Conservation (phyloP, 2,113 vertebrate genomes). For the Urocitellus parryii region DNA sequence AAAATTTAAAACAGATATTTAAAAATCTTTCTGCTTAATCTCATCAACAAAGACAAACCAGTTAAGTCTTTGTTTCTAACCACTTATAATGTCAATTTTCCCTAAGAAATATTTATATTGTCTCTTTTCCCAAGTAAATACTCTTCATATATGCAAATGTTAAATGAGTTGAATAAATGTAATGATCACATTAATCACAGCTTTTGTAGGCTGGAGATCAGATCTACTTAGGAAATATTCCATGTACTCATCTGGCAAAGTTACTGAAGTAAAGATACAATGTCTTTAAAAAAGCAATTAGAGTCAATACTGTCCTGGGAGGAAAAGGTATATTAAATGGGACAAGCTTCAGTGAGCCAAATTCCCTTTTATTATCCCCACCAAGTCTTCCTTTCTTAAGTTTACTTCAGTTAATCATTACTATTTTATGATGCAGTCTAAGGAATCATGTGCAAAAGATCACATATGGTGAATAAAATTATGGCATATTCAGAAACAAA, state of each 20-base stretch:
- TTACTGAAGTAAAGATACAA: not conserved
- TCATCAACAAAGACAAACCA: not conserved
- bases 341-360: slow-evolving; percentile 43
- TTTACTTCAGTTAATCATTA: not conserved
- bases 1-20: not conserved
- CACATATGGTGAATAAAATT: slow-evolving; percentile 14
- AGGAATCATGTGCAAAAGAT: slow-evolving; percentile 7
- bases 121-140: not conserved
- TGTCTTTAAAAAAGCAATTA: slow-evolving; percentile 61
- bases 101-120: not conserved
- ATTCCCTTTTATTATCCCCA: slow-evolving; percentile 21
- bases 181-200: not conserved
- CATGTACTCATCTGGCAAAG: slow-evolving; percentile 7
- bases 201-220: not conserved
- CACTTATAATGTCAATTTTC: not conserved
- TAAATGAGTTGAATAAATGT: not conserved
- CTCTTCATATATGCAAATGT: not conserved
- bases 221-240: slow-evolving; percentile 7
- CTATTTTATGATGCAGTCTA: not conserved
- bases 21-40: not conserved
- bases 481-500: not conserved
- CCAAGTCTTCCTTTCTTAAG: not conserved
- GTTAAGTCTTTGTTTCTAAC: not conserved
- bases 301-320: not conserved
- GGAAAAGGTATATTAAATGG: not conserved